Evolutionary conservation across 2,797 vertebrate species (phyloP), one percentile per base, ranked within the genome.

Genomic region (Kryptopterus vitreolus): DNA sequence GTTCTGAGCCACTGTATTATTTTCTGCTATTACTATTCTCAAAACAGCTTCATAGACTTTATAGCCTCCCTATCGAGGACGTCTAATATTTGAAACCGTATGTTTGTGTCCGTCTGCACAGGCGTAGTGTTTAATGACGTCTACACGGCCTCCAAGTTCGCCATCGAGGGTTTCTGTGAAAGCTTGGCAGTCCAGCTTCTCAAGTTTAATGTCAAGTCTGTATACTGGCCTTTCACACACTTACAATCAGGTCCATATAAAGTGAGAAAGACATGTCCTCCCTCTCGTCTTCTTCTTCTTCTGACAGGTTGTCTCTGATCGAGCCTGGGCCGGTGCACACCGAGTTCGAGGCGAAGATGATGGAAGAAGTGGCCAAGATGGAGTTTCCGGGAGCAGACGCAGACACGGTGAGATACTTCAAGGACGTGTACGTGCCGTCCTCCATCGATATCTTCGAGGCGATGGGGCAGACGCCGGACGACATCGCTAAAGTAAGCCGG

Each of bases 131-230:
- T 98, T 88, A 98, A 98, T 0, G 97, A 98, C 0, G 88, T 97
- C 88, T 98, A 98, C 15, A 94, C 96, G 0, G 96, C 96, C 87
- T 98, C 97, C 77, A 98, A 98, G 89, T 98, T 98, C 31, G 96
- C 96, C 43, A 92, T 98, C 86, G 97, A 98, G 87, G 97, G 96
- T 0, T 98, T 98, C 91, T 98, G 96, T 29, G 97, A 98, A 92
- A 96, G 96, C 70, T 89, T 98, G 87, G 96, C 96, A 0, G 93
- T 98, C 83, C 97, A 98, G 46, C 91, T 98, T 76, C 92, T 95
- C 76, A 96, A 95, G 87, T 98, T 98, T 91, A 95, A 96, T 83
- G 87, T 98, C 86, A 94, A 93, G 96, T 98, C 91, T 92, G 93
- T 90, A 73, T 59, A 12, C 53, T 55, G 48, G 79, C 74, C 26